These are phyloP conservation scores for Tolmerus cingulatus DNA, from an alignment of 2,888 invertebrate genomes.

Conservation along the genomic window DNA sequence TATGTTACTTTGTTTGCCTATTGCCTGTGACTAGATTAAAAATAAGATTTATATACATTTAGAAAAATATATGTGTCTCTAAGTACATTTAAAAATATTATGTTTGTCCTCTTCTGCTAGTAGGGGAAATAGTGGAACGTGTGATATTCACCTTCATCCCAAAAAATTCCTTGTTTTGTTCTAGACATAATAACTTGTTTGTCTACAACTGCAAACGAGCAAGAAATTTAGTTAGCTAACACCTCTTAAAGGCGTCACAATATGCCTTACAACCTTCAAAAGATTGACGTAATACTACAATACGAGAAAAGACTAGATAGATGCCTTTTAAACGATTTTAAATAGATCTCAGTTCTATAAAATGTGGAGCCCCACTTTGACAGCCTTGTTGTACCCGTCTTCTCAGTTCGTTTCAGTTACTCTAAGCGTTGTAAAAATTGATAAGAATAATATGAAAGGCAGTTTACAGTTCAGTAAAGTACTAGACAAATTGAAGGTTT, in stretches of 20 bases:
- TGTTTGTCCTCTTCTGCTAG: neutral
- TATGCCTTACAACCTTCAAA: neutral
- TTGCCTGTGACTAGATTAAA: constrained; percentile 30
- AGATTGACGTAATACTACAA: neutral
- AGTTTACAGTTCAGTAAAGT: neutral
- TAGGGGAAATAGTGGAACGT: neutral
- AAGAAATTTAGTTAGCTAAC: neutral
- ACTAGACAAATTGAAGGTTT: neutral
- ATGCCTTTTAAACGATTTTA: neutral
- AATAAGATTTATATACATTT: constrained; percentile 29
- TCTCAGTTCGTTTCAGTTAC: neutral
- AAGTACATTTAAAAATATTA: constrained; percentile 22
- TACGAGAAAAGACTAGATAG: neutral
- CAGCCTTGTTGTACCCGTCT: neutral
- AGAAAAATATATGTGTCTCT: constrained; percentile 31
- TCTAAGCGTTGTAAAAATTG: neutral
- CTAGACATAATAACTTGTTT: neutral
- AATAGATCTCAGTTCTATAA: neutral
- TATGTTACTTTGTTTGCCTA: neutral
- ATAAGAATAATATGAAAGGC: neutral
- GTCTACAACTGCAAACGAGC: neutral
- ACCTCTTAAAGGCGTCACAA: neutral
- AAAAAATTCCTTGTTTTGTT: neutral
- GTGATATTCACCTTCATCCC: neutral
- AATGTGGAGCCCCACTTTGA: neutral